Evolutionary conservation across 2,888 invertebrate species (phyloP), one percentile per base, ranked within the genome.

Genomic region (Ornithoptera alexandrae): DNA sequence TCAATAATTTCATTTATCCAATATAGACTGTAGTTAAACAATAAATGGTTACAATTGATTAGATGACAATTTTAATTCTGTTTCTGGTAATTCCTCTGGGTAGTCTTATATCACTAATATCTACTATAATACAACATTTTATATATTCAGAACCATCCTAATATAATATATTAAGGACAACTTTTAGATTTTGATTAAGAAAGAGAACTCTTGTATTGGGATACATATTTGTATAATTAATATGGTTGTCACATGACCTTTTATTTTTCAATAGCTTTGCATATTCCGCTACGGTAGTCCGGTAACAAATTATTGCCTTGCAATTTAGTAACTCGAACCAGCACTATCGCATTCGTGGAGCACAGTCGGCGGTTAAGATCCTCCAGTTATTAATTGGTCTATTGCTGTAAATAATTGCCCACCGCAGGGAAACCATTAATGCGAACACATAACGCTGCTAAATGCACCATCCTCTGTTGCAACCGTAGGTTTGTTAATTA

Each of bases 401-500:
- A 80, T 81, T 80, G 77, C 78, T 75, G 79, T 83, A 82, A 84
- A 76, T 85, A 82, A 84, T 83, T 81, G 80, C 79, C 76, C 74
- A 71, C 78, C 77, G 79, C 79, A 79, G 76, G 73, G 70, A 75
- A 71, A 76, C 78, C 76, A 79, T 80, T 77, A 77, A 74, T 74
- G 76, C 70, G 67, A 70, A 70, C 67, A 71, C 73, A 72, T 72
- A 75, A 76, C 74, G 74, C 71, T 73, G 72, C 74, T 75, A 76
- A 76, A 77, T 78, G 76, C 75, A 76, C 73, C 71, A 70, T 70
- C 71, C 72, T 66, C 61, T 69, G 58, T 67, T 58, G 67, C 67
- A 70, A 64, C 66, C 69, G 64, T 63, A 63, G 42, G 57, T 67
- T 64, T 61, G 67, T 63, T 71, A 72, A 72, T 69, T 69, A 53